Evolutionary conservation across 1,140 invertebrate species (phyloP).

Genomic region (Hylaeus anthracinus): DNA sequence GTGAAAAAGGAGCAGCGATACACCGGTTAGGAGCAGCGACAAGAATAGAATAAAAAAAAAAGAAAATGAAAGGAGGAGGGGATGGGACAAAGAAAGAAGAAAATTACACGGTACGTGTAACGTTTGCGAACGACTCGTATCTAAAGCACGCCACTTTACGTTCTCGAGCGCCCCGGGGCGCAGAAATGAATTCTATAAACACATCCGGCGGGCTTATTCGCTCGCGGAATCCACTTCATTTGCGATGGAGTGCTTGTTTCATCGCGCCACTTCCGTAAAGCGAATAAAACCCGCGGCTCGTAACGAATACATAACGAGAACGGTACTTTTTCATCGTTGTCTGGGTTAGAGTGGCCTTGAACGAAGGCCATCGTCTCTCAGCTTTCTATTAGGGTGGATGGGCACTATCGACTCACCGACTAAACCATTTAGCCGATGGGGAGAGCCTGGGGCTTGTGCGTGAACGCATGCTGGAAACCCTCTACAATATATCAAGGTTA

Average conservation of each 20-base stretch:
- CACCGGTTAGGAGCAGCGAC: background rate
- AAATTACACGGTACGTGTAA: slow-evolving; percentile 38
- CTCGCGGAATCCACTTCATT: slow-evolving; percentile 34
- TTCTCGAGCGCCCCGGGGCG: background rate
- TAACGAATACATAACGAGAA: slow-evolving; percentile 35
- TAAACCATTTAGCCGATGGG: too few species aligned
- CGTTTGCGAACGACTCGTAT: slow-evolving; percentile 34
- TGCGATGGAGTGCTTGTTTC: slow-evolving; percentile 28
- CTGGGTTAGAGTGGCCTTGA: background rate
- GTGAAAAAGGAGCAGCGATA: background rate
- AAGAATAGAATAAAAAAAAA: background rate
- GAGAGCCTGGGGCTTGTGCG: too few species aligned
- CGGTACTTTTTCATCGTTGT: slow-evolving; percentile 15
- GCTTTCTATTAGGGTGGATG: too few species aligned
- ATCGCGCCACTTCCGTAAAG: slow-evolving; percentile 1
- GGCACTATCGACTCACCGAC: too few species aligned
- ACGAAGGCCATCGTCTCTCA: background rate
- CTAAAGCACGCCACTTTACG: slow-evolving; percentile 34
- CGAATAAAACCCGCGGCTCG: slow-evolving; percentile 3
- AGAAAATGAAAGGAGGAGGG: background rate
- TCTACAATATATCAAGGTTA: too few species aligned
- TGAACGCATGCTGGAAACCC: too few species aligned
- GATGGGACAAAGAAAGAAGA: background rate
- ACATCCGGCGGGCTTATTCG: slow-evolving; percentile 28
- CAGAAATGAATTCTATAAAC: slow-evolving; percentile 47